Conservation (phyloP, 1,140 invertebrate species). For the Aricia agestis region DNA sequence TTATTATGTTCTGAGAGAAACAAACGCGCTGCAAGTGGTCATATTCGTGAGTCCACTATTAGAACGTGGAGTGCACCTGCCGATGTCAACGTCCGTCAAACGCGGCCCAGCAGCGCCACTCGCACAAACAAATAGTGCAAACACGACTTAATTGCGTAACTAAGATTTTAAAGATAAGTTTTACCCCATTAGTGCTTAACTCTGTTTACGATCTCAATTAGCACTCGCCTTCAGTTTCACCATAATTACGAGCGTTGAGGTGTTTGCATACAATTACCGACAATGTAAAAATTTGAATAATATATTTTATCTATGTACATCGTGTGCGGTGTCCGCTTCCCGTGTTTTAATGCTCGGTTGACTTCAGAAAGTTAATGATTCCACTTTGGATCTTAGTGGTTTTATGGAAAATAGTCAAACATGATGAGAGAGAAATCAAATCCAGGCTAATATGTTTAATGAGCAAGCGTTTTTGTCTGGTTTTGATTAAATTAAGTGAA, state of each 20-base stretch:
- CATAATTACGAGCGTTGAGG: background rate
- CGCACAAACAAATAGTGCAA: slow-evolving; percentile 42
- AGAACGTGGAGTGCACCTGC: slow-evolving; percentile 49
- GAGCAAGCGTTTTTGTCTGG: too few relatives aligned
- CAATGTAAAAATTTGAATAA: background rate
- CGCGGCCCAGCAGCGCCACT: slow-evolving; percentile 42
- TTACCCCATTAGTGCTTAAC: slow-evolving; percentile 22
- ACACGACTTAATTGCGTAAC: slow-evolving; percentile 32
- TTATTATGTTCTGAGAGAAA: background rate
- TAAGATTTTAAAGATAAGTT: slow-evolving; percentile 18
- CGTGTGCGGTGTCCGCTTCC: background rate
- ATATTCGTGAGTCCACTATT: slow-evolving; percentile 48
- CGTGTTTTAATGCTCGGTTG: background rate
- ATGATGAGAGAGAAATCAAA: too few relatives aligned
- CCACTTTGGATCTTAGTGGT: background rate
- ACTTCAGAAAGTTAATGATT: background rate
- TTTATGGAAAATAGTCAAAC: background rate
- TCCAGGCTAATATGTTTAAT: too few relatives aligned
- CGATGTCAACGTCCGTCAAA: slow-evolving; percentile 70
- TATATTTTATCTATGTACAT: background rate
- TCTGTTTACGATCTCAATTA: slow-evolving; percentile 15
- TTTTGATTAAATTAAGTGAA: too few relatives aligned
- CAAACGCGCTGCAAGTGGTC: slow-evolving; percentile 9
- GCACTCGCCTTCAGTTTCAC: slow-evolving; percentile 3
- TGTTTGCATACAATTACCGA: background rate